Percentiles rank a stretch among this genome's conserved stretches.
phyloP scores from a whole-genome alignment of 2,888 invertebrate species.

The Lasioglossum marginatum region DNA sequence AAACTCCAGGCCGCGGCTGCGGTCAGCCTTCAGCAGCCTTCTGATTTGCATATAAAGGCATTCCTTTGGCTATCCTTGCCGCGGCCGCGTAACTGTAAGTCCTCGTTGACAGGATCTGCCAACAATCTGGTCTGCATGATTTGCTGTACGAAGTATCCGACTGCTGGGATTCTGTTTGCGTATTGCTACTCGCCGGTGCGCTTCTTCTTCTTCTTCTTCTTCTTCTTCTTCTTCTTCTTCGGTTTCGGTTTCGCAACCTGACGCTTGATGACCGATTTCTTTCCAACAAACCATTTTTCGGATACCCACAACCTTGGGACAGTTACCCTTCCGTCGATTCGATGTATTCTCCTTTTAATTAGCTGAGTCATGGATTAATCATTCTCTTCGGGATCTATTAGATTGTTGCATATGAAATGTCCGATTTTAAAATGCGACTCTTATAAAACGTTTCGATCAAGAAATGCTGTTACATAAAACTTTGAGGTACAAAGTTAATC shows the following conservation, averaged over 20 bases:
- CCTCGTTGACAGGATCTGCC: constrained; percentile 84
- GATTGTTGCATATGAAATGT: too few relatives aligned
- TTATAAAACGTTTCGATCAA: too few relatives aligned
- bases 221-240: background rate
- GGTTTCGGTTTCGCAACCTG: background rate
- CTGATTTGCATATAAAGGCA: constrained; percentile 84
- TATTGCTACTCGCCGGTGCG: constrained; percentile 24
- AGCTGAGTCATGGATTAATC: too few relatives aligned
- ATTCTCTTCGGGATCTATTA: too few relatives aligned
- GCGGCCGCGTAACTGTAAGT: constrained; percentile 83
- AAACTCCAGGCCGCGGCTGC: constrained; percentile 65
- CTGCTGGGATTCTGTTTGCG: constrained; percentile 57
- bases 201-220: constrained; percentile 1
- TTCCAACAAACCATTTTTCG: background rate
- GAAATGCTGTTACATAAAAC: too few relatives aligned
- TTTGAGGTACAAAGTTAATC: too few relatives aligned
- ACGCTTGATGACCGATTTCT: background rate
- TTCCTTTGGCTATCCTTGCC: constrained; percentile 80
- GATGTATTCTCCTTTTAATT: background rate
- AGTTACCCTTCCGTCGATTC: background rate
- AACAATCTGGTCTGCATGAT: constrained; percentile 83
- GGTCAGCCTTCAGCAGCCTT: constrained; percentile 73
- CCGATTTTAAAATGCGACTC: too few relatives aligned
- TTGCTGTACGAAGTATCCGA: constrained; percentile 72
- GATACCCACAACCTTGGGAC: background rate